These are phyloP conservation scores for Nesidiocoris tenuis DNA, from an alignment of 2,888 invertebrate species.

Conservation along the genomic window DNA sequence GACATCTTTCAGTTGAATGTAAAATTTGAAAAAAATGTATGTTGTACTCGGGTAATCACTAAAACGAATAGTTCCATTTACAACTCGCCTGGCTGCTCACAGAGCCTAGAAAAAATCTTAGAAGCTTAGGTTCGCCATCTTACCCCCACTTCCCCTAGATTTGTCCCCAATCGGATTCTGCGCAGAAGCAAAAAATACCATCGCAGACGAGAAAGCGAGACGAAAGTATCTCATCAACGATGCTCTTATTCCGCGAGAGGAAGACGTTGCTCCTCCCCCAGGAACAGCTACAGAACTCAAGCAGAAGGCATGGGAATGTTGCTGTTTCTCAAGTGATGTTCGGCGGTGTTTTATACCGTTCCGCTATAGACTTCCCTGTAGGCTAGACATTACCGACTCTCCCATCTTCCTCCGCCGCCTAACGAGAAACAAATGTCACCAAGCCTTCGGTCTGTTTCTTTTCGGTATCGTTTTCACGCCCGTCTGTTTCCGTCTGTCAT, in stretches of 20 bases:
- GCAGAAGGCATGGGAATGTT: not conserved
- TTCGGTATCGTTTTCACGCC: not conserved
- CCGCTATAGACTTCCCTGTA: not conserved
- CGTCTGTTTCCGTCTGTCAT: not conserved
- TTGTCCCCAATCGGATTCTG: too few species aligned
- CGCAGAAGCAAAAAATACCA: not conserved
- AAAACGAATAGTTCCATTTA: too few species aligned
- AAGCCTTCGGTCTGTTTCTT: not conserved
- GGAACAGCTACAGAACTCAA: not conserved
- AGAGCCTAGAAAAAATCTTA: too few species aligned
- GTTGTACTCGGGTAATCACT: too few species aligned
- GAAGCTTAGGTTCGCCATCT: too few species aligned
- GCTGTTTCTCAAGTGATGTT: not conserved
- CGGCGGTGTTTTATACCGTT: not conserved
- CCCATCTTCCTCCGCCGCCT: not conserved
- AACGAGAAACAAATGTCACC: not conserved
- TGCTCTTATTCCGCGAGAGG: constrained; percentile 18
- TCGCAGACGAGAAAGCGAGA: not conserved
- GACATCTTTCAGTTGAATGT: too few species aligned
- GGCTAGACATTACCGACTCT: not conserved
- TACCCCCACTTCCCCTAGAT: too few species aligned
- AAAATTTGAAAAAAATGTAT: too few species aligned
- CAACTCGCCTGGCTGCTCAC: too few species aligned
- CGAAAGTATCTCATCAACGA: constrained; percentile 31
- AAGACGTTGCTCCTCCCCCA: not conserved